phyloP scores from a whole-genome alignment of 2,888 invertebrate genomes.

The Cremastinae sp. region DNA sequence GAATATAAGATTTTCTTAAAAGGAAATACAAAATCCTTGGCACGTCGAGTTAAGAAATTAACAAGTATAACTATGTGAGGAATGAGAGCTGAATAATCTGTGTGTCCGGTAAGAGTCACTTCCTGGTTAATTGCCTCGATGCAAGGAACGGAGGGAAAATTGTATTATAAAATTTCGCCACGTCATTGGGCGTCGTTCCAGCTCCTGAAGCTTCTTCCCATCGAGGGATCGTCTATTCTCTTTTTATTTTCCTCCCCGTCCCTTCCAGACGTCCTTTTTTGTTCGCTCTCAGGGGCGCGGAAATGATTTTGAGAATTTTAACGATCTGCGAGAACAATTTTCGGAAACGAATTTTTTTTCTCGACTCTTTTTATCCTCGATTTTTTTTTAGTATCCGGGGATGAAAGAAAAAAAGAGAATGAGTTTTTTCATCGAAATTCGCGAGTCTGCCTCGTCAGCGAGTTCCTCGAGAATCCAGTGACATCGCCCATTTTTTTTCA shows the following conservation, averaged over 20 bases:
- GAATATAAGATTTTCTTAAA: too few relatives aligned
- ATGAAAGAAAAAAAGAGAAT: neutral
- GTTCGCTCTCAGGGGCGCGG: slow-evolving; percentile 16
- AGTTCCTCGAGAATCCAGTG: slow-evolving; percentile 13
- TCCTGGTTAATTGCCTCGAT: slow-evolving; percentile 63
- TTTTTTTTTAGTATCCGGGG: slow-evolving; percentile 4
- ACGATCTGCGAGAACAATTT: slow-evolving; percentile 35
- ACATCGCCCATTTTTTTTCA: slow-evolving; percentile 8
- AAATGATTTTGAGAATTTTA: slow-evolving; percentile 45
- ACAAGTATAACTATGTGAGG: neutral
- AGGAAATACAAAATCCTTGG: neutral
- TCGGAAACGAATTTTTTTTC: slow-evolving; percentile 6
- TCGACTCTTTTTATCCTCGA: neutral
- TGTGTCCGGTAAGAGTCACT: slow-evolving; percentile 58
- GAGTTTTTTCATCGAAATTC: slow-evolving; percentile 9
- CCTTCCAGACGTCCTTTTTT: neutral
- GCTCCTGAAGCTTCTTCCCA: slow-evolving; percentile 31
- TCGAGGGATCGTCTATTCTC: slow-evolving; percentile 9
- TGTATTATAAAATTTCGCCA: slow-evolving; percentile 48
- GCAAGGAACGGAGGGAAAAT: slow-evolving; percentile 15
- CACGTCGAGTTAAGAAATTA: slow-evolving; percentile 3
- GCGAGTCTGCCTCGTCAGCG: slow-evolving; percentile 25
- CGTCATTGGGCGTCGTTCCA: slow-evolving; percentile 56
- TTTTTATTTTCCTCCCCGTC: neutral
- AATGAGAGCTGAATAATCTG: slow-evolving; percentile 30